Conservation (phyloP, 2,888 invertebrate genomes). For the Apodemia hepburni region DNA sequence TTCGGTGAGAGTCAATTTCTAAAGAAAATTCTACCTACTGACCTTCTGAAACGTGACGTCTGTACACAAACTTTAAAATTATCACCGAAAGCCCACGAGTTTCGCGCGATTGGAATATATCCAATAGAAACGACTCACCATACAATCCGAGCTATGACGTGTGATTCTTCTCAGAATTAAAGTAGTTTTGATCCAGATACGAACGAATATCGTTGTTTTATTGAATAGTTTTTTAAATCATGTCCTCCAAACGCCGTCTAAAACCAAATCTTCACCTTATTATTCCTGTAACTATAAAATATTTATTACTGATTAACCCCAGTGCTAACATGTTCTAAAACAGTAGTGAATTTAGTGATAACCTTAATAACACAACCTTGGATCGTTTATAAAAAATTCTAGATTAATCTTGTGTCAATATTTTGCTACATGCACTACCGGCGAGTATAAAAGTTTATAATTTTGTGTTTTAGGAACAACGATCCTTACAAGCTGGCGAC, state of each 20-base stretch:
- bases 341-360: slow-evolving; percentile 49
- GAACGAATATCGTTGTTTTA: slow-evolving; percentile 42
- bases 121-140: slow-evolving; percentile 66
- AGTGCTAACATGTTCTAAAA: slow-evolving; percentile 44
- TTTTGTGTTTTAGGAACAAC: slow-evolving; percentile 84
- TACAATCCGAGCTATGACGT: slow-evolving; percentile 62
- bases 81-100: slow-evolving; percentile 59
- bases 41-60: slow-evolving; percentile 58
- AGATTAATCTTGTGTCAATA: slow-evolving; percentile 25
- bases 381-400: slow-evolving; percentile 36
- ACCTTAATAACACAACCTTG: slow-evolving; percentile 39
- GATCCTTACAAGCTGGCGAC: slow-evolving; percentile 91
- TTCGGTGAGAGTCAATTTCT: slow-evolving; percentile 66
- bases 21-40: slow-evolving; percentile 44
- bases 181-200: slow-evolving; percentile 56
- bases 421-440: slow-evolving; percentile 18
- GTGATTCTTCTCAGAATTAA: slow-evolving; percentile 63
- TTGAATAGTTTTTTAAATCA: slow-evolving; percentile 37
- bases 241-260: slow-evolving; percentile 66
- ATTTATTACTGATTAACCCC: slow-evolving; percentile 57
- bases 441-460: slow-evolving; percentile 26
- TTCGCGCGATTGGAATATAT: slow-evolving; percentile 72
- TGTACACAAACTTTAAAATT: slow-evolving; percentile 66
- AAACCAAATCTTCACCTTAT: slow-evolving; percentile 70
- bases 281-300: slow-evolving; percentile 70